Conservation (phyloP, 1,140 invertebrate species). For the Brachionus sp. region DNA sequence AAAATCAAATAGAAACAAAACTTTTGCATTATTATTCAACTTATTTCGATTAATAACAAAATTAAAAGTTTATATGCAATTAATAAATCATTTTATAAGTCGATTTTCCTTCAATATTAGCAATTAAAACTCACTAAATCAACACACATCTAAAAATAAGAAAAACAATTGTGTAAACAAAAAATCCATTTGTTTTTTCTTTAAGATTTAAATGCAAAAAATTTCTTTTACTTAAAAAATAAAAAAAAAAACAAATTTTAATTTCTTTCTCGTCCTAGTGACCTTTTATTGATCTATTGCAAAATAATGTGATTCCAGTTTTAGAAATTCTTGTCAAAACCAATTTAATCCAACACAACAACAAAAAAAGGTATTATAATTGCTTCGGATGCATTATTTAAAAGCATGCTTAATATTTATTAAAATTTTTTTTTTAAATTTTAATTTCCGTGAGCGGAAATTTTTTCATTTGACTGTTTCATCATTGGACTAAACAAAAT, state of each 20-base stretch:
- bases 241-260: not conserved
- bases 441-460: not conserved
- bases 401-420: not conserved
- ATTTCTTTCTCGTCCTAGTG: not conserved
- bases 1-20: not conserved
- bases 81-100: constrained; percentile 9
- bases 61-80: constrained; percentile 37
- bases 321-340: no score
- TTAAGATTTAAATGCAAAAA: not conserved
- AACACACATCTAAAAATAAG: not conserved
- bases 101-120: constrained; percentile 1
- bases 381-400: not conserved
- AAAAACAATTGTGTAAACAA: not conserved
- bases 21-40: not conserved
- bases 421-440: not conserved
- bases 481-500: not conserved
- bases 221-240: not conserved
- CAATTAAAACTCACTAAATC: constrained; percentile 32
- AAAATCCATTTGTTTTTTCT: not conserved
- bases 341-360: no score
- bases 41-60: not conserved
- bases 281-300: not conserved
- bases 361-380: not conserved
- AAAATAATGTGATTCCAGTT: no score
- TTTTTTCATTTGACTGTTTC: not conserved